Conservation (phyloP, 1,140 invertebrate species). For the Heliconius nattereri region DNA sequence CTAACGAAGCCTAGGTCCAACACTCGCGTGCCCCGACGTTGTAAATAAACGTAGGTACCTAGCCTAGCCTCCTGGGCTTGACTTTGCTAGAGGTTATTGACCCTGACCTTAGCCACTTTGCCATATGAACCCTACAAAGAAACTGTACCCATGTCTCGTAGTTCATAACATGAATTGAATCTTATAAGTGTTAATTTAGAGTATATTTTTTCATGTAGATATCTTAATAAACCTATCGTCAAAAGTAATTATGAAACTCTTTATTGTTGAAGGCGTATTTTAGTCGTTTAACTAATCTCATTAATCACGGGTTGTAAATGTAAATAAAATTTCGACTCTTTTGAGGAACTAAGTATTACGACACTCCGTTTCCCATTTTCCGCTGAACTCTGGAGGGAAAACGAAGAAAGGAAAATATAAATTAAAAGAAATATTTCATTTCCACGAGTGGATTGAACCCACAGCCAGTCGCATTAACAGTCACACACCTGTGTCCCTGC, state of each 20-base stretch:
- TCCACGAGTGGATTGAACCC: too few species aligned
- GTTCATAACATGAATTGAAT: not conserved
- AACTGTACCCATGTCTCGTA: not conserved
- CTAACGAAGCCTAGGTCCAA: slow-evolving; percentile 43
- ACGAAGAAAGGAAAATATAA: too few species aligned
- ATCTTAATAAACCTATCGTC: slow-evolving; percentile 45
- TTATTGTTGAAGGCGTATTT: slow-evolving; percentile 50
- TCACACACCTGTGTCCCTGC: too few species aligned
- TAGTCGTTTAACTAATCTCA: slow-evolving; percentile 25
- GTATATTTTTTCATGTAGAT: not conserved
- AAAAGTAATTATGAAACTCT: slow-evolving; percentile 56
- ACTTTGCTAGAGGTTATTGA: slow-evolving; percentile 52
- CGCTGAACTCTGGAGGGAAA: too few species aligned
- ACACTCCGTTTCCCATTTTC: too few species aligned
- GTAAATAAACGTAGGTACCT: slow-evolving; percentile 33
- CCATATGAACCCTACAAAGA: slow-evolving; percentile 54
- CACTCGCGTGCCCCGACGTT: slow-evolving; percentile 38
- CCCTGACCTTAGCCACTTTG: slow-evolving; percentile 69
- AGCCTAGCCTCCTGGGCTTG: slow-evolving; percentile 27
- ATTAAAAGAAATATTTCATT: too few species aligned
- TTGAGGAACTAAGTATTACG: not conserved
- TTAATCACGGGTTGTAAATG: slow-evolving; percentile 15
- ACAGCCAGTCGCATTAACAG: too few species aligned
- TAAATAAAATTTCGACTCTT: not conserved
- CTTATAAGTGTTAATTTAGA: not conserved